These are phyloP conservation scores for Fundulus diaphanus DNA, from an alignment of 2,797 vertebrate species.

Conservation along the genomic window DNA sequence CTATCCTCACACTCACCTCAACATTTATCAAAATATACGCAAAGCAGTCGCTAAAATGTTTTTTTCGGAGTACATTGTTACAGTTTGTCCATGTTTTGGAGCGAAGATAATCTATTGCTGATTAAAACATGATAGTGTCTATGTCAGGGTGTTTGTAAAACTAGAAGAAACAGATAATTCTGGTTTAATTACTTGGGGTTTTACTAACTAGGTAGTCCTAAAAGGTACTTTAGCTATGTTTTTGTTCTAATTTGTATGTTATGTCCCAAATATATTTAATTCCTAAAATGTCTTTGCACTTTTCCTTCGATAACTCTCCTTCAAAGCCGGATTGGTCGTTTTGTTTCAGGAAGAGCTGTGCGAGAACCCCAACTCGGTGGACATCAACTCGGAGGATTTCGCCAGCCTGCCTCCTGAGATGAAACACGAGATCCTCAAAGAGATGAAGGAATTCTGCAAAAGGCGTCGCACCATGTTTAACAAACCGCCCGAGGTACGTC, in stretches of 20 bases:
- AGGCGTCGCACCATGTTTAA: slow-evolving; percentile 91
- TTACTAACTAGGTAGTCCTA: not conserved
- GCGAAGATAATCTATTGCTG: too few relatives aligned
- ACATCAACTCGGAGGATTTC: slow-evolving; percentile 96
- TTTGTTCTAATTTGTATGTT: not conserved
- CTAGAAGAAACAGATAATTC: not conserved
- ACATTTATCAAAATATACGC: too few relatives aligned
- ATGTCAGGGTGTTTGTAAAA: not conserved
- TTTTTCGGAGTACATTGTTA: too few relatives aligned
- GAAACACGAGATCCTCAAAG: slow-evolving; percentile 95
- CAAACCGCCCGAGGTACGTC: slow-evolving; percentile 91
- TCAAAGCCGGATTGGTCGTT: slow-evolving; percentile 8
- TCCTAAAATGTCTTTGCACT: not conserved
- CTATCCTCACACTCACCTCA: too few relatives aligned
- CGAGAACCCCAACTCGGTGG: slow-evolving; percentile 86
- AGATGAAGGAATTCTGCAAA: slow-evolving; percentile 96
- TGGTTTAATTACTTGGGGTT: not conserved
- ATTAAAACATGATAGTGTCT: not conserved
- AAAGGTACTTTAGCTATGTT: not conserved
- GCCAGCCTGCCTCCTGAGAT: slow-evolving; percentile 88
- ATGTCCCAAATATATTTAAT: not conserved
- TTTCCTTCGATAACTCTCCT: not conserved
- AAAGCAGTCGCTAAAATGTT: too few relatives aligned
- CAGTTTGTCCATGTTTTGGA: too few relatives aligned
- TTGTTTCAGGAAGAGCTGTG: slow-evolving; percentile 83